Percentiles rank a stretch among this genome's conserved stretches.
Evolutionary conservation across 2,113 vertebrate genomes (phyloP).

Genomic region (Fulica atra): DNA sequence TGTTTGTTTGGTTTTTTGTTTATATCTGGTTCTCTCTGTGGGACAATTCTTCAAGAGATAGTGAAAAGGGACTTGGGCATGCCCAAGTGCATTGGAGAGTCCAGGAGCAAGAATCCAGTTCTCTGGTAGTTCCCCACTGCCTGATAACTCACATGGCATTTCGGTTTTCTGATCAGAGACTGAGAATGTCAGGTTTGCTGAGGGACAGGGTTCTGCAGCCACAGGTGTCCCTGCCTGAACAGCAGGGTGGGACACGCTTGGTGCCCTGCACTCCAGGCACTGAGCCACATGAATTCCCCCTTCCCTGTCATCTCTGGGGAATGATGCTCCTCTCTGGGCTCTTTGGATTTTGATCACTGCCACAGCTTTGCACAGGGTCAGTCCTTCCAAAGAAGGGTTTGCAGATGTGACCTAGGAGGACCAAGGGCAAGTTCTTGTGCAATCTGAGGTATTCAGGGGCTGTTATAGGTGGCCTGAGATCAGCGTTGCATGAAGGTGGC

Average conservation of each 20-base stretch:
- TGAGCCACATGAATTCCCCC: neutral
- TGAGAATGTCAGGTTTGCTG: neutral
- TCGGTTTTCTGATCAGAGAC: neutral
- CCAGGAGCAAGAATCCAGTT: neutral
- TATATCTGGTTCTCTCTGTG: neutral
- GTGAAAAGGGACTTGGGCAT: neutral
- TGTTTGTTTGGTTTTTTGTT: neutral
- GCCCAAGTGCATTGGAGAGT: neutral
- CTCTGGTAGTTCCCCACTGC: neutral
- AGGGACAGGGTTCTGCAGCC: neutral
- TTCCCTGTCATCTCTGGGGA: neutral
- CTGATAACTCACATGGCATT: neutral
- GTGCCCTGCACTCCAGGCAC: too few relatives aligned
- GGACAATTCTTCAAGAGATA: neutral
- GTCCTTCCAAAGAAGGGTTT: neutral
- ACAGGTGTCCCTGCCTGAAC: neutral
- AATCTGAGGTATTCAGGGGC: neutral
- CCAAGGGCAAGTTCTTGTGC: neutral
- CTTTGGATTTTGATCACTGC: rapidly evolving
- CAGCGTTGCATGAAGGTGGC: neutral
- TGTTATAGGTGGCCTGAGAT: neutral
- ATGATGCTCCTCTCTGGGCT: neutral
- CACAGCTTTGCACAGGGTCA: neutral
- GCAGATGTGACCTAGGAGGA: neutral
- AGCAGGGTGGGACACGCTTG: neutral